Conservation (phyloP, 2,113 vertebrate genomes). For the Eupsittula cactorum region DNA sequence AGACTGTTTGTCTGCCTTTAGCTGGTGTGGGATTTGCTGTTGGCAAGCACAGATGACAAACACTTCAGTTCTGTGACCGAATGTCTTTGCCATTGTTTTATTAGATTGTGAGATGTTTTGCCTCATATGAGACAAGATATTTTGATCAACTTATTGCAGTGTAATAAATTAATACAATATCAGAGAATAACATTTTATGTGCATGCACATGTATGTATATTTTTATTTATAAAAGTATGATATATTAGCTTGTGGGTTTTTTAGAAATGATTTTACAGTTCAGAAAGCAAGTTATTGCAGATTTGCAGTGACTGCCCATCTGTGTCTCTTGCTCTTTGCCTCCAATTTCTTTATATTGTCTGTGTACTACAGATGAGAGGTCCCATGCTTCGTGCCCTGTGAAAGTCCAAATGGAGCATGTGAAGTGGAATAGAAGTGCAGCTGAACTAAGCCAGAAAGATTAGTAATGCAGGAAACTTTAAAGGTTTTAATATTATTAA, state of each 20-base stretch:
- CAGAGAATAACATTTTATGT: background rate
- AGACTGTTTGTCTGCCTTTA: slow-evolving; percentile 38
- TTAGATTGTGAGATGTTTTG: slow-evolving; percentile 31
- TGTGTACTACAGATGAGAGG: background rate
- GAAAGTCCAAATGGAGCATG: background rate
- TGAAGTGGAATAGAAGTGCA: background rate
- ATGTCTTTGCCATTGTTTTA: slow-evolving; percentile 47
- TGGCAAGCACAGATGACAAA: slow-evolving; percentile 50
- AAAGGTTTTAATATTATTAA: background rate
- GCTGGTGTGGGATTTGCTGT: slow-evolving; percentile 50
- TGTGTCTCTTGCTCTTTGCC: background rate
- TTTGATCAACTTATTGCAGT: background rate
- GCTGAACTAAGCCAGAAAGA: background rate
- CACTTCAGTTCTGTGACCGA: background rate
- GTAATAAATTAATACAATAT: background rate
- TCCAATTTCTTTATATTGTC: background rate
- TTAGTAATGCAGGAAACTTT: background rate
- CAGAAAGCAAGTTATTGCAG: background rate
- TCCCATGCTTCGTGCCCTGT: background rate
- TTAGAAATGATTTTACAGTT: background rate
- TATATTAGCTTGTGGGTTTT: fast-evolving
- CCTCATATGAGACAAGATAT: background rate
- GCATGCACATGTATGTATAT: background rate
- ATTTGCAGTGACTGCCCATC: background rate
- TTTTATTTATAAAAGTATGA: background rate